These are phyloP conservation scores for Lethrus apterus DNA, from an alignment of 1,140 invertebrate genomes.

Conservation along the genomic window DNA sequence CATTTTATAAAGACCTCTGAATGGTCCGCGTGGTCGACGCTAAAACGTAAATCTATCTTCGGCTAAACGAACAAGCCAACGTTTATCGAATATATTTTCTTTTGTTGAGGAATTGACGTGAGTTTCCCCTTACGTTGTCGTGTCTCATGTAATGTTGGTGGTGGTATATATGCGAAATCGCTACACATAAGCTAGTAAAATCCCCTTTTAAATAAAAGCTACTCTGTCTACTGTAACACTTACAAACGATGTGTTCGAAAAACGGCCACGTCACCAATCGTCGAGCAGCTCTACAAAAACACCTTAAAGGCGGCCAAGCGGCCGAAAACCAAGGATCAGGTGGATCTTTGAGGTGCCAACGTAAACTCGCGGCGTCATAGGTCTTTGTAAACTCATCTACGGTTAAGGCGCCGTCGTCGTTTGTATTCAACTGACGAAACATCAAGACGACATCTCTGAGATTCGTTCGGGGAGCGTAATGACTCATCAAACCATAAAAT, in stretches of 20 bases:
- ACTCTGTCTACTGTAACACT: slow-evolving; percentile 37
- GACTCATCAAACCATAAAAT: slow-evolving; percentile 74
- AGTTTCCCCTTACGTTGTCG: too few species aligned
- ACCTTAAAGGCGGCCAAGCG: slow-evolving; percentile 52
- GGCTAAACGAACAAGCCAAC: too few species aligned
- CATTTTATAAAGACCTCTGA: too few species aligned
- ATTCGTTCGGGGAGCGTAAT: slow-evolving; percentile 70
- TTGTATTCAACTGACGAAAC: slow-evolving; percentile 71
- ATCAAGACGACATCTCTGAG: slow-evolving; percentile 71
- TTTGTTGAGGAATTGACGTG: too few species aligned
- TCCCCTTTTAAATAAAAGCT: too few species aligned
- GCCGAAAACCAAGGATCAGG: slow-evolving; percentile 64
- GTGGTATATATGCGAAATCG: too few species aligned
- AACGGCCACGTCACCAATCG: slow-evolving; percentile 60
- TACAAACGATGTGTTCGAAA: slow-evolving; percentile 67
- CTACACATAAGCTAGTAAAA: too few species aligned
- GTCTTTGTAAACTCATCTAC: slow-evolving; percentile 71
- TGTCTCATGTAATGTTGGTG: too few species aligned
- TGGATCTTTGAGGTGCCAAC: slow-evolving; percentile 64
- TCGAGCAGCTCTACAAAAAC: slow-evolving; percentile 54
- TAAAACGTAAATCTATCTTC: too few species aligned
- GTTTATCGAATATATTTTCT: too few species aligned
- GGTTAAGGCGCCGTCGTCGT: slow-evolving; percentile 56
- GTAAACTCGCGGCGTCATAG: slow-evolving; percentile 65
- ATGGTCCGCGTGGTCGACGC: too few species aligned